phyloP scores from a whole-genome alignment of 2,888 invertebrate genomes.

The Drosophila suboccidentalis region DNA sequence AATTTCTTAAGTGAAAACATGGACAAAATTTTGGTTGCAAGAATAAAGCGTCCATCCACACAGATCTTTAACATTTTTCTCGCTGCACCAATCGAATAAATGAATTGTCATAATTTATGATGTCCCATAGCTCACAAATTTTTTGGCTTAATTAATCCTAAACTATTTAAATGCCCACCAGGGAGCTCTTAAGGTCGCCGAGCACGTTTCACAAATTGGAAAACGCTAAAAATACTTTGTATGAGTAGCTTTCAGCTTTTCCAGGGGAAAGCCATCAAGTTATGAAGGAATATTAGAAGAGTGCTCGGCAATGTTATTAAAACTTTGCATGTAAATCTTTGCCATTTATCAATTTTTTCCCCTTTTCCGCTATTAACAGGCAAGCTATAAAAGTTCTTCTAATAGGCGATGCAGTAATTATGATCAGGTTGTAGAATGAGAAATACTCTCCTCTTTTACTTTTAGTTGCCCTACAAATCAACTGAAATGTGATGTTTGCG shows the following conservation, averaged over 20 bases:
- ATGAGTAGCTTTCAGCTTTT: constrained; percentile 13
- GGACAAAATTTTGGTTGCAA: background rate
- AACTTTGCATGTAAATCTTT: constrained; percentile 47
- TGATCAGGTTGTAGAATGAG: constrained; percentile 36
- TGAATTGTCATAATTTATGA: constrained; percentile 39
- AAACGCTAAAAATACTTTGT: constrained; percentile 54
- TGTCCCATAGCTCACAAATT: constrained; percentile 21
- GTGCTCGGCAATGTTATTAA: constrained; percentile 27
- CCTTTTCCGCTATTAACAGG: background rate
- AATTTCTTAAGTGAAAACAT: background rate
- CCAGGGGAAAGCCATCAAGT: background rate
- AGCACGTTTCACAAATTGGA: constrained; percentile 54
- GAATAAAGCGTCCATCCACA: too few species aligned
- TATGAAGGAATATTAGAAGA: constrained; percentile 1
- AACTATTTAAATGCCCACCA: constrained; percentile 52
- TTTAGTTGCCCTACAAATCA: constrained; percentile 13
- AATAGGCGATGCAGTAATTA: constrained; percentile 42
- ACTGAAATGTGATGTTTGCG: constrained; percentile 51
- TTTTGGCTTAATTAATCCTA: constrained; percentile 43
- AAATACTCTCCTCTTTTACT: constrained; percentile 1
- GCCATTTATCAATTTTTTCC: constrained; percentile 23
- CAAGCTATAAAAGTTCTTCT: constrained; percentile 32
- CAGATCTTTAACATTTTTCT: background rate
- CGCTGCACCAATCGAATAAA: constrained; percentile 32
- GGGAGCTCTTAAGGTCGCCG: constrained; percentile 56